phyloP scores from a whole-genome alignment of 2,113 vertebrate genomes.

The Corapipo altera region DNA sequence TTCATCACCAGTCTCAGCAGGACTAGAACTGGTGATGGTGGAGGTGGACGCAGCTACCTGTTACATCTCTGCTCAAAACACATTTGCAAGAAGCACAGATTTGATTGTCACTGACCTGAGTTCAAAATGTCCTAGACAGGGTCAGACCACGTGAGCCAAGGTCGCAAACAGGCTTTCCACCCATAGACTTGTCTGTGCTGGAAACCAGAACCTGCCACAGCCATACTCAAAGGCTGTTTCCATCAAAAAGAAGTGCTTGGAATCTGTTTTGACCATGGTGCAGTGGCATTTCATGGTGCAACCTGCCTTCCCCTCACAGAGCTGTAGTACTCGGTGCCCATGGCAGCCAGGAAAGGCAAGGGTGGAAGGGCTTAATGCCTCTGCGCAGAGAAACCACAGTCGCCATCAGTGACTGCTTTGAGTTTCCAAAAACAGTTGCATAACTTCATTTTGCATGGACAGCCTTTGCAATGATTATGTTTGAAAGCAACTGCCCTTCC shows the following conservation, averaged over 20 bases:
- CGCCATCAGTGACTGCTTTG: neutral
- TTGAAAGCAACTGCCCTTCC: neutral
- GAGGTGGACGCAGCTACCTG: rapidly evolving
- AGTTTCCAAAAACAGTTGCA: neutral
- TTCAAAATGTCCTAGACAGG: too few species aligned
- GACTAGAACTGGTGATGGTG: neutral
- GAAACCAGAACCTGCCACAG: neutral
- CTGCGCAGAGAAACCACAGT: rapidly evolving
- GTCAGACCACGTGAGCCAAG: rapidly evolving
- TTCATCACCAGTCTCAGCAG: rapidly evolving
- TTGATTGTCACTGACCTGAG: neutral
- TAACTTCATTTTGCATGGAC: neutral
- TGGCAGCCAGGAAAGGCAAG: neutral
- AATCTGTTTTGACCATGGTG: neutral
- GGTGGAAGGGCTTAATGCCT: too few species aligned
- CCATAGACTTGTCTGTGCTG: rapidly evolving
- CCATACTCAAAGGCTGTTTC: too few species aligned
- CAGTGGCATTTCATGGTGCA: rapidly evolving
- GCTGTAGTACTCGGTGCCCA: rapidly evolving
- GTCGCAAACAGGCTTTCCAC: too few species aligned
- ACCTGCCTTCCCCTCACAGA: neutral
- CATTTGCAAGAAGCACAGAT: rapidly evolving
- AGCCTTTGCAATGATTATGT: neutral
- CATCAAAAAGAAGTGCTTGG: too few species aligned
- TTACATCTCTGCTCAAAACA: neutral